A percentile compares a stretch with the other conserved stretches of the same genome.
Conservation (phyloP, 2,113 vertebrate genomes). For the Bombycilla garrulus region DNA sequence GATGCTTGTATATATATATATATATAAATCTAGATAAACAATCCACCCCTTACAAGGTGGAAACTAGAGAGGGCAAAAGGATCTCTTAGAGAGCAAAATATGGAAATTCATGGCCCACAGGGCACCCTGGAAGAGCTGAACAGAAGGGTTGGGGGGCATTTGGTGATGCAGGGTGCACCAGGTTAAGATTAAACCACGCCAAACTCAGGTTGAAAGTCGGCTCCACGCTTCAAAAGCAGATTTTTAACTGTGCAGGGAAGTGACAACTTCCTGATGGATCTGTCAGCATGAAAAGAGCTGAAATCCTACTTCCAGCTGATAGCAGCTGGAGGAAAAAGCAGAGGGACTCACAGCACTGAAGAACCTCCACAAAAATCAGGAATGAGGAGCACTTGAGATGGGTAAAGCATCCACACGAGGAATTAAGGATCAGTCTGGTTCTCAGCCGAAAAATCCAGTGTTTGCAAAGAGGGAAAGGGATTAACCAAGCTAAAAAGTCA, state of each 20-base stretch:
- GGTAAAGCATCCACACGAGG: not conserved
- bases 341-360: accelerated
- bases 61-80: not conserved
- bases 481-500: not conserved
- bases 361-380: not conserved
- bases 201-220: not conserved
- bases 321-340: not conserved
- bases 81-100: not conserved
- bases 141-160: not conserved
- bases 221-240: not conserved
- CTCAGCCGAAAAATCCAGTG: not conserved
- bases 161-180: too few relatives aligned
- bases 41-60: not conserved
- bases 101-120: not conserved
- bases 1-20: too few relatives aligned
- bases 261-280: not conserved
- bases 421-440: not conserved
- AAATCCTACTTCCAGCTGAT: not conserved
- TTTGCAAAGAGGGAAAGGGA: not conserved
- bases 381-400: accelerated
- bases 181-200: accelerated
- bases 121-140: not conserved
- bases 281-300: not conserved
- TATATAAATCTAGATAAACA: too few relatives aligned
- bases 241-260: not conserved